Evolutionary conservation across 2,888 invertebrate species (phyloP), one percentile per base, ranked within the genome.

Genomic region (Habroteleia sp.): DNA sequence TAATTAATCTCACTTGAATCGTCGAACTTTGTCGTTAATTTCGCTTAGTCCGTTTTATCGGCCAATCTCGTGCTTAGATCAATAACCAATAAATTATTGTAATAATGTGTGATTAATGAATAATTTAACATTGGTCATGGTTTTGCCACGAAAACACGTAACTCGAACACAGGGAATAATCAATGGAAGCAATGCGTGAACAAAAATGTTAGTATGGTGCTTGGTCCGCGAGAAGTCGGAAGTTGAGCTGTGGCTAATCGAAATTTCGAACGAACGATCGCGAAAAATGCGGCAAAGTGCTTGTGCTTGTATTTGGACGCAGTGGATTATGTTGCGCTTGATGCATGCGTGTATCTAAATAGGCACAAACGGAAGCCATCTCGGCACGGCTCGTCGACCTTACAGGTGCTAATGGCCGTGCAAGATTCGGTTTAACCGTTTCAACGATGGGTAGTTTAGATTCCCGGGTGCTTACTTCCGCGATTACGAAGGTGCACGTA

Each of bases 371-470:
- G 74, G 74, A 69, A 74, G 74, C 63, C 63, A 74, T 58, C 68
- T 56, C 41, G 29, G 58, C 41, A 48, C 44, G 68, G 74, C 74
- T 63, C 68, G 74, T 74, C 74, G 74, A 74, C 62, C 74, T 62
- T 74, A 62, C 66, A 74, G 62, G 56, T 66, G 66, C 62, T 74
- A 69, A 69, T 68, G 68, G 68, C 52, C 71, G 65, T 54, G 69
- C 58, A 58, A 71, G 75, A 71, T 71, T 75, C 60, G 71, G 75
- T 69, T 69, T 71, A 71, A 75, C 58, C 65, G 69, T 65, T 76
- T 60, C 60, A 65, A 48, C 68, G 77, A 77, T 74, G 74, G 42
- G 72, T 71, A 69, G 76, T 75, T 76, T 74, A 75, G 76, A 79
- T 77, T 71, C 65, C 33, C 52, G 33, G 52, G 58, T 39, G 41